Evolutionary conservation across 2,113 vertebrate species (phyloP), one percentile per base, ranked within the genome.

Genomic region (Cyprinus carpio): DNA sequence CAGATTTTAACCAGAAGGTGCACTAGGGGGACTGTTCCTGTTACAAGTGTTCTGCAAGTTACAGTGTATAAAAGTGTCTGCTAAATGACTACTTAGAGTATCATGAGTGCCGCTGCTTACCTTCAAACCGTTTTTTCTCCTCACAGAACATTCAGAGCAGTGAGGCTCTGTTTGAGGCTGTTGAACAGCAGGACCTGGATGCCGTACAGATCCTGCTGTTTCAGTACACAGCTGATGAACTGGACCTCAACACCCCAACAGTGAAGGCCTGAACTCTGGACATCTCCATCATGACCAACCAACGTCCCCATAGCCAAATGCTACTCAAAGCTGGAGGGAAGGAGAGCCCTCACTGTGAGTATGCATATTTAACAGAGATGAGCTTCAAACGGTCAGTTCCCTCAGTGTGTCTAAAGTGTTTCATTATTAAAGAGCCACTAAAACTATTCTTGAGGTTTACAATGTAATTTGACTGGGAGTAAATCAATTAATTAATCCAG

Each of bases 341-440:
- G 90, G 97, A 99, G 90, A 98, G 97, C 71, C 98, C 98, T 0
- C 98, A 97, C 90, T 98, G 98, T 99, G 93, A 99, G 98, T 96
- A 69, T 84, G 56, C 76, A 29, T 60, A 29, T 69, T 75, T 40
- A 25, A 29, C 58, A 64, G 13, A 5, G n/a, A 27, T 5, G 4
- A 34, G 37, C 60, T 18, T 58, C 16, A 15, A 75, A 75, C 7
- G 54, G 6, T 65, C 72, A 40, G 81, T 64, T 13, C n/a, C n/a
- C 7, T 46, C 10, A 60, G 5, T 31, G 29, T 69, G 29, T 40
- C 25, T 40, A 13, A 80, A 62, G 34, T 80, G 34, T 34, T 43
- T 72, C 69, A 20, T 72, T 31, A 51, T 29, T 76, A 75, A 75
- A 15, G 43, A 75, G 6, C n/a, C 74, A 75, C 25, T 51, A 40